Evolutionary conservation across 2,797 vertebrate species (phyloP), one percentile per base, ranked within the genome.

Genomic region (Danio kyathit): DNA sequence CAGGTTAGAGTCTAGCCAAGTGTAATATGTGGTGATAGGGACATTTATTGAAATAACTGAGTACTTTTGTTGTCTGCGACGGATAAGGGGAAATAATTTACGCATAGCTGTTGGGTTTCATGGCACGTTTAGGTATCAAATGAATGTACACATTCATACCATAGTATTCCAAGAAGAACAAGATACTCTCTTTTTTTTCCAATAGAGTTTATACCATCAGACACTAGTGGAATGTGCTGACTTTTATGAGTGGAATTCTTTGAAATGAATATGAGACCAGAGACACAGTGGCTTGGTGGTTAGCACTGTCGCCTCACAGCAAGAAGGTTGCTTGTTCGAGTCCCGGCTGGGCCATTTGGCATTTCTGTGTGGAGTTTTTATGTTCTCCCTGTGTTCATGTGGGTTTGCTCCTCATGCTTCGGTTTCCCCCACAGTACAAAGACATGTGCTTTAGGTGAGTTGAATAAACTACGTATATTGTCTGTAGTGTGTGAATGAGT

Each of bases 121-220:
- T 64, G 40, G 52, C 65, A 60, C 21, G 57, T 46, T 72, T 80
- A 73, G 10, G 64, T 21, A 64, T 72, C 59, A 72, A 80, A 72
- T 59, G 2, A 44, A 72, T 63, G 16, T 54, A 46, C 49, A 46
- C 17, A 52, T 56, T 11, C 16, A 52, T 52, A 56, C 48, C 40
- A 73, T 29, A 64, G n/a, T 52, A 64, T 14, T 72, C 8, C 19
- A 52, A 44, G 14, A 56, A 44, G 38, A 52, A 71, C 6, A 12
- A 54, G 19, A 63, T 61, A 70, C n/a, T 38, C 29, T 41, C 56
- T 21, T 46, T 72, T n/a, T 51, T 72, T 77, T 41, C 69, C 76
- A 67, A 82, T 72, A 57, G 69, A 63, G 83, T 43, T 64, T 51
- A 74, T 66, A 64, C 71, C 74, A 73, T 40, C 17, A 56, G 17